Evolutionary conservation across 1,140 invertebrate genomes (phyloP).

Genomic region (Lasaia peninsularis): DNA sequence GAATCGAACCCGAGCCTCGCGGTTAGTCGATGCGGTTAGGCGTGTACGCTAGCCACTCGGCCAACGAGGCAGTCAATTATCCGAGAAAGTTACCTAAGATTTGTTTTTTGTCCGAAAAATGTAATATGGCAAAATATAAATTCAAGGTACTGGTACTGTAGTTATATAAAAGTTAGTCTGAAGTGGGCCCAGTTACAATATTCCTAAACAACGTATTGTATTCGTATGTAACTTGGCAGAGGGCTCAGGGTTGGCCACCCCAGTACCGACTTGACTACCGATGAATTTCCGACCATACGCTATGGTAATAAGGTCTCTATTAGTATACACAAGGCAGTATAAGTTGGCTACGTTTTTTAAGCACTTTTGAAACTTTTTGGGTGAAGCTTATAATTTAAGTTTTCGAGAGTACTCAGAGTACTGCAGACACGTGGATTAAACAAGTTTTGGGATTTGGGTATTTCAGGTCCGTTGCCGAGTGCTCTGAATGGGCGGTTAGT

Average conservation of each 20-base stretch:
- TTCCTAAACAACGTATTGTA: background rate
- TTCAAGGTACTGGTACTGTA: background rate
- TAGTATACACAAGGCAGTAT: background rate
- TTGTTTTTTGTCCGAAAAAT: background rate
- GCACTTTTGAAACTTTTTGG: constrained; percentile 1
- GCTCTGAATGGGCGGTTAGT: no score
- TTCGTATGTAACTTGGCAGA: background rate
- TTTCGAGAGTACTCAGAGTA: background rate
- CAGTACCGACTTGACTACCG: background rate
- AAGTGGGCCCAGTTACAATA: background rate
- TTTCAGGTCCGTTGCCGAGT: no score
- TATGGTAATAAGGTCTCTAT: background rate
- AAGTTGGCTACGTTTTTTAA: background rate
- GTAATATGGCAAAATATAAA: background rate
- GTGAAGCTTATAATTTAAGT: background rate
- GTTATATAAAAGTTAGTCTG: background rate
- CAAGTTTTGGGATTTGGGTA: background rate
- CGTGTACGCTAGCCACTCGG: no score
- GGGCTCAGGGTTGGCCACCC: no score
- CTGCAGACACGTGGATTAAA: background rate
- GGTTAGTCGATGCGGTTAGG: no score
- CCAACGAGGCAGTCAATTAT: no score
- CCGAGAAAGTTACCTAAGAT: no score
- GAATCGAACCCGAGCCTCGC: no score
- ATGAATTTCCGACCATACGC: background rate